A percentile compares a stretch with the other conserved stretches of the same genome.
phyloP scores from a whole-genome alignment of 2,888 invertebrate genomes.

The Zhengitettix transpicula region DNA sequence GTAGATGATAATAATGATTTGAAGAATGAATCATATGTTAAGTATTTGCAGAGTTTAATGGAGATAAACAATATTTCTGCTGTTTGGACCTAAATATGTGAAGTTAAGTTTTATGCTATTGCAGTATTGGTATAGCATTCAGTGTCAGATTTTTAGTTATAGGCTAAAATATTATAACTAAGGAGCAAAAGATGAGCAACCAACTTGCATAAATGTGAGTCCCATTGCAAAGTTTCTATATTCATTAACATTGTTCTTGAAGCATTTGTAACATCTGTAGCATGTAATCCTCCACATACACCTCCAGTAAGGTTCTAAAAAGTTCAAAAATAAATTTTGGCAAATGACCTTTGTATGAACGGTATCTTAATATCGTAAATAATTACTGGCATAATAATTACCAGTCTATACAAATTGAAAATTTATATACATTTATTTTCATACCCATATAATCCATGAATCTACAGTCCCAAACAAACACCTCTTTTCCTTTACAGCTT shows the following conservation, averaged over 20 bases:
- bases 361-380: too few relatives aligned
- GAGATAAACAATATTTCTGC: too few relatives aligned
- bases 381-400: too few relatives aligned
- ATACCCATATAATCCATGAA: conserved; percentile 89
- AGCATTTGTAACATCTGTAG: conserved; percentile 95
- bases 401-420: not conserved
- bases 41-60: too few relatives aligned
- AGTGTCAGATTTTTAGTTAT: too few relatives aligned
- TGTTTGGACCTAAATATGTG: too few relatives aligned
- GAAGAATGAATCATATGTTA: too few relatives aligned
- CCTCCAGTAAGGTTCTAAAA: conserved; percentile 58
- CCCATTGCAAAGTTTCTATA: conserved; percentile 75
- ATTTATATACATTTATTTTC: conserved; percentile 1
- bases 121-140: too few relatives aligned
- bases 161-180: too few relatives aligned
- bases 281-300: conserved; percentile 46
- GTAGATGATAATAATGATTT: too few relatives aligned
- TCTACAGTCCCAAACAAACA: conserved; percentile 84
- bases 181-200: conserved; percentile 2
- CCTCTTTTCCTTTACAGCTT: conserved; percentile 47
- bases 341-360: not conserved
- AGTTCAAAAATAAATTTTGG: conserved; percentile 32
- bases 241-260: conserved; percentile 94
- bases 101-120: too few relatives aligned
- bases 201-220: conserved; percentile 56